Conservation (phyloP, 1,140 invertebrate genomes). For the Lysiphlebus fabarum region DNA sequence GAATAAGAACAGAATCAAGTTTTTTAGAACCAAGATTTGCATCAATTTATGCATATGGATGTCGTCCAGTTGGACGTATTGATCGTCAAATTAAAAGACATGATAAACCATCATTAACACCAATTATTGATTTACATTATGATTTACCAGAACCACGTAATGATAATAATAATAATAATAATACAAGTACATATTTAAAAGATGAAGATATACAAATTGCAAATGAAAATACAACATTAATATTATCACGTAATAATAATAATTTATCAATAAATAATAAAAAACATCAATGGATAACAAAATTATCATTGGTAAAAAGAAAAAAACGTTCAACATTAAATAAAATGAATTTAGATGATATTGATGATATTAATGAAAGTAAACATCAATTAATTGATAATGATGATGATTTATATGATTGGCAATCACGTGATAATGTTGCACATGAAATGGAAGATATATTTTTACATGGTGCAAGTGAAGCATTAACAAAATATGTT, state of each 20-base stretch:
- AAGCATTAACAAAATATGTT: conserved; percentile 77
- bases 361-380: conserved; percentile 2
- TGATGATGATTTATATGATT: conserved; percentile 21
- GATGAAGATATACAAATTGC: conserved; percentile 42
- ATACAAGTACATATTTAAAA: conserved; percentile 16
- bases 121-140: conserved; percentile 25
- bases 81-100: conserved; percentile 49
- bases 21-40: conserved; percentile 79
- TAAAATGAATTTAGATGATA: conserved; percentile 2
- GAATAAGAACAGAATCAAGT: conserved; percentile 75
- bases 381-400: conserved; percentile 9
- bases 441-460: conserved; percentile 79
- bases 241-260: not conserved
- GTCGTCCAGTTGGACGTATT: conserved; percentile 43
- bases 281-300: conserved; percentile 17
- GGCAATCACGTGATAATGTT: conserved; percentile 59
- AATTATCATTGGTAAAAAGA: not conserved
- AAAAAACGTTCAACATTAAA: conserved; percentile 10
- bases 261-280: conserved; percentile 1
- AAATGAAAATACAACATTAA: conserved; percentile 35
- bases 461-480: conserved; percentile 73
- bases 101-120: conserved; percentile 40
- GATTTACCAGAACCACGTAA: conserved; percentile 42
- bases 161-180: conserved; percentile 26
- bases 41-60: conserved; percentile 79